Base-by-base conservation (phyloP, 1,140 invertebrate species). In the Limonius californicus region DNA sequence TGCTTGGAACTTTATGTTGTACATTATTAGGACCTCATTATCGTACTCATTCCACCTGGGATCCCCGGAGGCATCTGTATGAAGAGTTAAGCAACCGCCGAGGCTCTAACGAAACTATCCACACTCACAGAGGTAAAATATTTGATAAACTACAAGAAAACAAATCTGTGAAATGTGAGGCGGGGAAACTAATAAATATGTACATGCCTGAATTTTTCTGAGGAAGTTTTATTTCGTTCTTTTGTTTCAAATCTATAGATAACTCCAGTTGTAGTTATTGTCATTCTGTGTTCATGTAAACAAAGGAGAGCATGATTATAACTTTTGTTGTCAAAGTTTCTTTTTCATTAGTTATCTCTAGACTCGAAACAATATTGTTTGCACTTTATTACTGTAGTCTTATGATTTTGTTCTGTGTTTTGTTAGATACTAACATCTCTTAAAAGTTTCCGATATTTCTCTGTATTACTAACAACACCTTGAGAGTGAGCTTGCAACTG, bases 21-120 rank as follows among this genome's bases (percentile, higher is more conserved):
- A 43, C 54, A 53, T 68, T 60, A 32, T 64, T 76, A 76, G 74
- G 74, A 67, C 67, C 71, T 64, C 74, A 76, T 73, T 77, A 77
- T 69, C 82, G 84, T 68, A 79, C 81, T 76, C 87, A 90, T 77
- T 89, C 89, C 21, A 93, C 91, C 71, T 93, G 90, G 91, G 90
- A 92, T 79, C 90, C 90, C 53, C 83, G 90, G 47, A 80, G 90
- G 35, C 89, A 92, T 74, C 88, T 92, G 79, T 94, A 94, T 79
- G 91, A 93, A 81, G 90, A 92, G 78, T 81, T 90, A 70, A 83
- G 83, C 70, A 84, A 81, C 77, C 82, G 77, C 60, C 81, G 77
- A 62, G 82, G 82, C 62, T 82, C 83, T 63, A 82, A 82, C 68
- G 84, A 85, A 68, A 85, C 82, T 62, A 77, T 85, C 65, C 80